Percentiles rank a stretch among this genome's conserved stretches.
phyloP scores from a whole-genome alignment of 2,888 invertebrate species.

The Masnerella sp. region DNA sequence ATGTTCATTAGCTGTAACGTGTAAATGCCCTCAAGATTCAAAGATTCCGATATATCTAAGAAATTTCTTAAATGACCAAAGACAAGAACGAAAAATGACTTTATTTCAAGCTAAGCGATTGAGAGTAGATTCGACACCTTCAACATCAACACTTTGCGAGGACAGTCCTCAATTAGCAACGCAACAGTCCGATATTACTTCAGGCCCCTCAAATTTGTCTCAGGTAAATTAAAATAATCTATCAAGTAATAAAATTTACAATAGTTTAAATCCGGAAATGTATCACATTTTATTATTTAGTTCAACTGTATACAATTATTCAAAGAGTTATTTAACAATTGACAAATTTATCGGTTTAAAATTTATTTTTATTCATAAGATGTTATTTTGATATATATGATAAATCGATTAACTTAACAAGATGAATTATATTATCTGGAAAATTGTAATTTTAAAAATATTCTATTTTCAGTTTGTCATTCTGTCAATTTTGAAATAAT shows the following conservation, averaged over 20 bases:
- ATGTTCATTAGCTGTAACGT: slow-evolving; percentile 15
- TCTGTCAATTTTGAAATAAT: too few species aligned
- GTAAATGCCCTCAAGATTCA: slow-evolving; percentile 14
- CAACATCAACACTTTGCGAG: slow-evolving; percentile 7
- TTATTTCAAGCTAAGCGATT: slow-evolving; percentile 15
- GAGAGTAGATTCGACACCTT: neutral
- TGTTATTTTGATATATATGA: neutral
- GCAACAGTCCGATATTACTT: too few species aligned
- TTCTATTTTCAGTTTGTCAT: too few species aligned
- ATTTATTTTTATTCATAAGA: neutral
- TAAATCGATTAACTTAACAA: too few species aligned
- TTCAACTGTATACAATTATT: slow-evolving; percentile 10
- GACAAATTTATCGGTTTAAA: too few species aligned
- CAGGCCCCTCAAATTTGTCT: too few species aligned
- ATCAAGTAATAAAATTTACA: too few species aligned
- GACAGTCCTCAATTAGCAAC: slow-evolving; percentile 8
- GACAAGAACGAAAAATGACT: slow-evolving; percentile 13
- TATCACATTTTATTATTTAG: slow-evolving; percentile 3
- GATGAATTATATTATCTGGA: too few species aligned
- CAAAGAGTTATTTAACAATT: too few species aligned
- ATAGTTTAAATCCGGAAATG: slow-evolving; percentile 10
- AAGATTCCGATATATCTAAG: slow-evolving; percentile 13
- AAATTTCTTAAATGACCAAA: slow-evolving; percentile 23
- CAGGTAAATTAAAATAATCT: slow-evolving; percentile 13
- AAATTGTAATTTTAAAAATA: too few species aligned